These are phyloP conservation scores for Arnoldichthys spilopterus DNA, from an alignment of 2,797 vertebrate genomes.

Conservation along the genomic window DNA sequence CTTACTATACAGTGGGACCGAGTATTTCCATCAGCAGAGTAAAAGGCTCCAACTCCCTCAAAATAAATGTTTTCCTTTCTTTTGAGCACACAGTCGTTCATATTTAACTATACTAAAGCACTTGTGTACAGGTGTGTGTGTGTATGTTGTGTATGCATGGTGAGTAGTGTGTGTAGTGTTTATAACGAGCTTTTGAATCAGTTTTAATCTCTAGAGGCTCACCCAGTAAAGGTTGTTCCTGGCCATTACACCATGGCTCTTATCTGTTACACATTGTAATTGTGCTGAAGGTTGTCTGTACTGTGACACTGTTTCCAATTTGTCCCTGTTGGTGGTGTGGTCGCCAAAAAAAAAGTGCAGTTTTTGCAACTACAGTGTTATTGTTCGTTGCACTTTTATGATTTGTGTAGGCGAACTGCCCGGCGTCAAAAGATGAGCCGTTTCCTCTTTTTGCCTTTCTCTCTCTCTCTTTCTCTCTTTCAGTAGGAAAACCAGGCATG, in stretches of 20 bases:
- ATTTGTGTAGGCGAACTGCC: constrained; percentile 58
- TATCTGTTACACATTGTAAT: constrained; percentile 9
- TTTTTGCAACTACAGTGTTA: constrained; percentile 64
- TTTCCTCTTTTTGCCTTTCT: constrained; percentile 44
- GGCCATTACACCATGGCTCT: constrained; percentile 20
- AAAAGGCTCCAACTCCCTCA: constrained; percentile 29
- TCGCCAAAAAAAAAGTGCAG: constrained; percentile 45
- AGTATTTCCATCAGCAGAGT: constrained; percentile 38
- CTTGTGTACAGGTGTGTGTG: constrained; percentile 53
- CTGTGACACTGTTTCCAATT: constrained; percentile 45
- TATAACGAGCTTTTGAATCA: background rate
- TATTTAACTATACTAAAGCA: constrained; percentile 43
- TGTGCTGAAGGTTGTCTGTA: constrained; percentile 34
- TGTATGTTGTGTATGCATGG: constrained; percentile 4
- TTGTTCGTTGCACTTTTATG: constrained; percentile 48
- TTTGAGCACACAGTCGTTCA: background rate
- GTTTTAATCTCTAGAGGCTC: constrained; percentile 4
- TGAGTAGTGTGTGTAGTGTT: background rate
- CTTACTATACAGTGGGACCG: too few species aligned
- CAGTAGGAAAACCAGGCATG: constrained; percentile 13
- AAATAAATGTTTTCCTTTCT: background rate
- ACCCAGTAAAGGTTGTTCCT: constrained; percentile 11
- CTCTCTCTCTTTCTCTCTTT: constrained; percentile 7
- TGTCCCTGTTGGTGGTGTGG: constrained; percentile 23
- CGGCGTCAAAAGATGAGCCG: constrained; percentile 33